A percentile compares a stretch with the other conserved stretches of the same genome.
These are phyloP conservation scores for Pogonocichla stellata DNA, from an alignment of 2,113 vertebrate genomes.

Conservation along the genomic window DNA sequence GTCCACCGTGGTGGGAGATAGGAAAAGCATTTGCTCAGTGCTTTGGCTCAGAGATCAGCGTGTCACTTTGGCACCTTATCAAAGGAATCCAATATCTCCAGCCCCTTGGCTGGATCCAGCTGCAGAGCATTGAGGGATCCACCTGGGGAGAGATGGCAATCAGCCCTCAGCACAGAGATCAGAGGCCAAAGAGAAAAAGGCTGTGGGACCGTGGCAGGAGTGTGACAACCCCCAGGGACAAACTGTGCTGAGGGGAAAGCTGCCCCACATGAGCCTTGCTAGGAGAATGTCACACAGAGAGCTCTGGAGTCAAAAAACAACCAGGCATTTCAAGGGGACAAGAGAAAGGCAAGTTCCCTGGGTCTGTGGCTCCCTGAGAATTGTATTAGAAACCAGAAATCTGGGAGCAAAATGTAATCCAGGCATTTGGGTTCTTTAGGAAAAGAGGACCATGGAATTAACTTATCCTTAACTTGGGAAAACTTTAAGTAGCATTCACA, in stretches of 20 bases:
- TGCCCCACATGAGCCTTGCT: not conserved
- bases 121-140: not conserved
- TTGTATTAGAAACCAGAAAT: not conserved
- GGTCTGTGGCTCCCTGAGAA: not conserved
- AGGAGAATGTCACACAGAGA: accelerated
- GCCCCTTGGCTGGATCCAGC: not conserved
- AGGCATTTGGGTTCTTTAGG: not conserved
- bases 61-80: not conserved
- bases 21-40: not conserved
- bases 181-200: not conserved
- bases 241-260: not conserved
- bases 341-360: not conserved
- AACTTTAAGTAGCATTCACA: not conserved
- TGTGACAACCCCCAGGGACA: not conserved
- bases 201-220: accelerated
- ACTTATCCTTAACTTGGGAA: not conserved
- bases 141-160: slow-evolving; percentile 3
- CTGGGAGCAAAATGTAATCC: not conserved
- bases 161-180: not conserved
- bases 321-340: not conserved
- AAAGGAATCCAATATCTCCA: not conserved
- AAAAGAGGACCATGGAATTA: not conserved
- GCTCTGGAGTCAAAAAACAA: not conserved
- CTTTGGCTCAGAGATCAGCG: not conserved
- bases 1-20: not conserved